Evolutionary conservation across 2,888 invertebrate species (phyloP).

Genomic region (Troglohyphantes excavatus): DNA sequence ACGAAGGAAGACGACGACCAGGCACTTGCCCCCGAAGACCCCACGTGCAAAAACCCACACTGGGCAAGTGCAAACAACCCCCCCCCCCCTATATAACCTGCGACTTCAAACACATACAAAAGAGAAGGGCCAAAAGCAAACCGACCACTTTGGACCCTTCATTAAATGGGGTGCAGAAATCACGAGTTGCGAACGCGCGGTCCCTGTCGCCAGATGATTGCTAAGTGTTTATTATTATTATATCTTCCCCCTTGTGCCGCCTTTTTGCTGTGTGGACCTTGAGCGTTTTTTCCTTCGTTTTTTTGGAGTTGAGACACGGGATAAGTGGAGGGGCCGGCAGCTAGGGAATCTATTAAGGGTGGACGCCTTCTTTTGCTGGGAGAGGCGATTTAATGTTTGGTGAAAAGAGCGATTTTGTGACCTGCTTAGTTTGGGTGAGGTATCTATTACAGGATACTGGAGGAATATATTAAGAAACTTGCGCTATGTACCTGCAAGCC

Average conservation of each 20-base stretch:
- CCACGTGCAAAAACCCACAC: constrained; percentile 42
- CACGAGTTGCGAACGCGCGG: constrained; percentile 40
- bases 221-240: constrained; percentile 52
- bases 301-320: not conserved
- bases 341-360: constrained; percentile 56
- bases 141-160: constrained; percentile 42
- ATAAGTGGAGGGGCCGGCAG: constrained; percentile 66
- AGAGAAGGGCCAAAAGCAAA: constrained; percentile 11
- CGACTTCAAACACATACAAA: constrained; percentile 30
- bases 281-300: not conserved
- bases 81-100: not conserved
- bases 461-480: not conserved
- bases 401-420: too few species aligned
- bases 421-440: not conserved
- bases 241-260: not conserved
- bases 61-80: constrained; percentile 27
- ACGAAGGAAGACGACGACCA: not conserved
- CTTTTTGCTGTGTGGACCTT: constrained; percentile 30
- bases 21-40: constrained; percentile 7
- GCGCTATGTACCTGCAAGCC: too few species aligned
- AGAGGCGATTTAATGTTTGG: constrained; percentile 6
- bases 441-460: not conserved
- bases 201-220: constrained; percentile 66
- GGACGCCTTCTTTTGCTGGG: constrained; percentile 28
- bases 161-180: constrained; percentile 58